Evolutionary conservation across 2,888 invertebrate genomes (phyloP).

Genomic region (Octodonta nipae): DNA sequence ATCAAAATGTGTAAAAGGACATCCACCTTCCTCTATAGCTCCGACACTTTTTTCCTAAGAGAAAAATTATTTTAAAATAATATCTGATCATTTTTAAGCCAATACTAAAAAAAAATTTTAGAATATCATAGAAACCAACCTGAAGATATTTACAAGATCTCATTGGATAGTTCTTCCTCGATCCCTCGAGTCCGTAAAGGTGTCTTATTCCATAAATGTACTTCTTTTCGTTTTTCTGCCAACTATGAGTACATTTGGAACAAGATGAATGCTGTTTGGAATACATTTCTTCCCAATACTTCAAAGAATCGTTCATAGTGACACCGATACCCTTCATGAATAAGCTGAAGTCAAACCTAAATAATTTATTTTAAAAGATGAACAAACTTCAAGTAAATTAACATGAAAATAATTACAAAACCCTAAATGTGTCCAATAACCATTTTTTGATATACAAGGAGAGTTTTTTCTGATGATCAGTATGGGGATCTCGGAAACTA

Average conservation of each 20-base stretch:
- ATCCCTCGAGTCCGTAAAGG: slow-evolving; percentile 60
- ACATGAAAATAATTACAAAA: slow-evolving; percentile 1
- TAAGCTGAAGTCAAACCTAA: slow-evolving; percentile 51
- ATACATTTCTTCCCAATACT: slow-evolving; percentile 54
- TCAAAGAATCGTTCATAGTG: slow-evolving; percentile 47
- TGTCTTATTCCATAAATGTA: slow-evolving; percentile 46
- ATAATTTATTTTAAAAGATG: too few relatives aligned
- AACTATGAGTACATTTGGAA: slow-evolving; percentile 47
- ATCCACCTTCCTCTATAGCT: slow-evolving; percentile 44
- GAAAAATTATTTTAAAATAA: slow-evolving; percentile 3
- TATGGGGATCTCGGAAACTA: too few relatives aligned
- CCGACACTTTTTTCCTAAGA: slow-evolving; percentile 18
- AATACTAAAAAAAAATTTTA: too few relatives aligned
- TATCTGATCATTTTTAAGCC: not conserved
- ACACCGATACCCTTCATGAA: slow-evolving; percentile 61
- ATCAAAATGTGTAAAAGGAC: slow-evolving; percentile 50
- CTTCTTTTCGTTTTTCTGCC: slow-evolving; percentile 46
- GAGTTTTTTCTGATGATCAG: too few relatives aligned
- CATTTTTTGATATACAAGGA: too few relatives aligned
- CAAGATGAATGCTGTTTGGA: slow-evolving; percentile 35
- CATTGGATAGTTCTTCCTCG: slow-evolving; percentile 44
- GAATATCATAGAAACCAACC: too few relatives aligned
- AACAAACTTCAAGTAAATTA: slow-evolving; percentile 4
- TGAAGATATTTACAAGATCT: slow-evolving; percentile 48
- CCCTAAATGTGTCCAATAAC: too few relatives aligned